Base-by-base conservation (phyloP, 1,140 invertebrate species). In the Hycleus cichorii region DNA sequence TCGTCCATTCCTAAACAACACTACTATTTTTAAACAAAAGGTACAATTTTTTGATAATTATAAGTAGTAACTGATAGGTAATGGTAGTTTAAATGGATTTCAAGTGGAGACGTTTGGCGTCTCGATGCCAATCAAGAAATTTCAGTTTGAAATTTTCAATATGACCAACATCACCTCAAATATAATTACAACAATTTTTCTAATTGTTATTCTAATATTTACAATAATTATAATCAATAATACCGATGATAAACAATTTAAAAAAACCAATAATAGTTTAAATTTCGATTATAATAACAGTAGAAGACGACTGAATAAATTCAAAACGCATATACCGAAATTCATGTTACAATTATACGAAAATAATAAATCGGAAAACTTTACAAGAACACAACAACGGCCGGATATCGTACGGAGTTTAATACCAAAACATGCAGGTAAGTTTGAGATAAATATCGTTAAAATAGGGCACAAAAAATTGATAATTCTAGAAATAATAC, bases 341-440 rank as follows among this genome's bases (percentile, higher is more conserved):
- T 69, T 72, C 50, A 73, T 74, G 66, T 44, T 74, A 49, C 64
- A 74, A 24, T 62, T 82, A 9, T 72, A 72, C 46, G 67, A 72
- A 44, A 63, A 63, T 32, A 64, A 65, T n/a, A 69, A 68, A 58
- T 32, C 2, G 2, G 32, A 5, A 7, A 32, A 32, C 2, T 32
- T 32, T 4, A 32, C 32, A 32, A 32, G 4, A 7, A 7, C 32
- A 4, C 32, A 32, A 56, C 8, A 63, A 64, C 12, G 9, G 7
- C 62, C 66, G 7, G 71, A 72, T 64, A 58, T 72, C 25, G 71
- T 72, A 2, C 53, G 69, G 24, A 72, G 71, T 60, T 53, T 72
- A 26, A 68, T 69, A 47, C 71, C 71, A 45, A 66, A 63, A 43
- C 63, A 66, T 49, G 62, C 62, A 57, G 69, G 71, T 69, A 59